Conservation (phyloP, 2,888 invertebrate genomes). For the Oscheius myriophilus region DNA sequence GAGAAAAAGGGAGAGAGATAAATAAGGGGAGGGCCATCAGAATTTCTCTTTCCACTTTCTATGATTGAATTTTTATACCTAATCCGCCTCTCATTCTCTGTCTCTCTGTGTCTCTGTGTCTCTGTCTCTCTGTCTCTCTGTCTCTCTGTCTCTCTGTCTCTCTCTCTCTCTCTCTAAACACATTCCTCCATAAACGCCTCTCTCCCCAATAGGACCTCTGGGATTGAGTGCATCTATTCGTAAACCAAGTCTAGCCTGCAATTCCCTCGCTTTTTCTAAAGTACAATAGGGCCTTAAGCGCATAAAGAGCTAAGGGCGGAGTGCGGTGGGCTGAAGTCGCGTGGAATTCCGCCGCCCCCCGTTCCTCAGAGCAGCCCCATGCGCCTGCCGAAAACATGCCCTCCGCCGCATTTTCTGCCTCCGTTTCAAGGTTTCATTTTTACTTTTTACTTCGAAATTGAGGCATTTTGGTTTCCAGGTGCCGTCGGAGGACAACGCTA, state of each 20-base stretch:
- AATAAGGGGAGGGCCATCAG: no score
- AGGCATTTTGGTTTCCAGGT: slow-evolving; percentile 33
- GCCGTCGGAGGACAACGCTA: slow-evolving; percentile 44
- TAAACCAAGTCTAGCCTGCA: not conserved
- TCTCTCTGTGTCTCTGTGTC: no score
- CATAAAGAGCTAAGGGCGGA: not conserved
- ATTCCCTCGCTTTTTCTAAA: not conserved
- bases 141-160: no score
- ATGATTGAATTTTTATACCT: no score
- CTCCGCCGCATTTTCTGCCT: slow-evolving; percentile 15
- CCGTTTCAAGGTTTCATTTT: not conserved
- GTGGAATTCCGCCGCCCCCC: slow-evolving; percentile 14
- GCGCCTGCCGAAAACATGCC: slow-evolving; percentile 23
- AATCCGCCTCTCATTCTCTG: no score
- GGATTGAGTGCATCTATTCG: not conserved
- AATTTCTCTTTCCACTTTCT: no score
- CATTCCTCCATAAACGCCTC: no score
- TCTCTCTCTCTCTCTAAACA: no score
- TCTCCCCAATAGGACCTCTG: not conserved
- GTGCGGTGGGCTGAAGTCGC: slow-evolving; percentile 14
- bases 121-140: no score
- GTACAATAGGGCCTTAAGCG: not conserved
- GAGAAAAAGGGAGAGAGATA: no score
- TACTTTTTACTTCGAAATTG: not conserved
- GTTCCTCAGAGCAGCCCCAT: slow-evolving; percentile 4